Evolutionary conservation across 2,888 invertebrate species (phyloP).

Genomic region (Hesperia comma): DNA sequence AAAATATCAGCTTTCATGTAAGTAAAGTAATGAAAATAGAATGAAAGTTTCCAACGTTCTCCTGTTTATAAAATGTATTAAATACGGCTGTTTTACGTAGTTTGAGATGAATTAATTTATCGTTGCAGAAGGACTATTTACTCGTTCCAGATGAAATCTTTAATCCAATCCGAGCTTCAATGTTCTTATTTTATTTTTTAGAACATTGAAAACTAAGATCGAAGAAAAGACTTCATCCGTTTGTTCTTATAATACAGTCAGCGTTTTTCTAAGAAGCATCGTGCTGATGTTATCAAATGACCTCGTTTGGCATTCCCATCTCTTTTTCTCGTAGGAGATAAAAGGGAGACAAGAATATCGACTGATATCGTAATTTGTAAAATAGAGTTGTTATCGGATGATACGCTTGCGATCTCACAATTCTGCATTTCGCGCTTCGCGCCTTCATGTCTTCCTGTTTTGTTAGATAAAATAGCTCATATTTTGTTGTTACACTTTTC

Average conservation of each 20-base stretch:
- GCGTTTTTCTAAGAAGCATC: slow-evolving; percentile 23
- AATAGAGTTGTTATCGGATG: slow-evolving; percentile 23
- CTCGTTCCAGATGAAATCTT: neutral
- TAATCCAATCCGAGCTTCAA: neutral
- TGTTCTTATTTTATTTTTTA: too few species aligned
- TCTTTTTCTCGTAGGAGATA: slow-evolving; percentile 14
- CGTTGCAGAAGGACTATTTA: too few species aligned
- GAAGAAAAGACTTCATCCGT: slow-evolving; percentile 40
- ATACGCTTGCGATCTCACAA: slow-evolving; percentile 8
- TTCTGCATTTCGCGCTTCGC: slow-evolving; percentile 24
- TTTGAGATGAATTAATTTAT: too few species aligned
- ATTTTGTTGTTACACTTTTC: too few species aligned
- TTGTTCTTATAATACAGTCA: slow-evolving; percentile 37
- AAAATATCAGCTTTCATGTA: too few species aligned
- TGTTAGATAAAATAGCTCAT: neutral
- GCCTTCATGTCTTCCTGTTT: slow-evolving; percentile 3
- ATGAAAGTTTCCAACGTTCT: too few species aligned
- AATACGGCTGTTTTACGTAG: too few species aligned
- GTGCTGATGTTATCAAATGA: slow-evolving; percentile 35
- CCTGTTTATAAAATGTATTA: too few species aligned
- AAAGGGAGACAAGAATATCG: slow-evolving; percentile 12
- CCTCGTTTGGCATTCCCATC: slow-evolving; percentile 31
- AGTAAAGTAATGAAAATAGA: too few species aligned
- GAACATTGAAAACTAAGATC: slow-evolving; percentile 40
- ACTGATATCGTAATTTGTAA: slow-evolving; percentile 25